phyloP scores from a whole-genome alignment of 2,888 invertebrate genomes.

The Erynnis tages region DNA sequence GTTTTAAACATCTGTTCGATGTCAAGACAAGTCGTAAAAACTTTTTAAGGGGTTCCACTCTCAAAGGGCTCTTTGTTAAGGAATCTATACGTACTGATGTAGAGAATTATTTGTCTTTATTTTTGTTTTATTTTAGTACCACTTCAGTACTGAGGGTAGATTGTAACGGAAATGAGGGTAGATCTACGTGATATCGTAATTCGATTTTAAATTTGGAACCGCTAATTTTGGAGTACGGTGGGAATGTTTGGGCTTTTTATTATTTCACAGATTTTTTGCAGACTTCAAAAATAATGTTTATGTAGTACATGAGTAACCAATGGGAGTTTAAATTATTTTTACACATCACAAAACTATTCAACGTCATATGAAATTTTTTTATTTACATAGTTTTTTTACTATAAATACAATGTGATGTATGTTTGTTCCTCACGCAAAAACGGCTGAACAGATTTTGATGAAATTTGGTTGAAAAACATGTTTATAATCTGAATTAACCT shows the following conservation, averaged over 20 bases:
- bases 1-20: constrained; percentile 64
- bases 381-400: too few relatives aligned
- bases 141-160: too few relatives aligned
- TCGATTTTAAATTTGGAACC: constrained; percentile 13
- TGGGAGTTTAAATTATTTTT: too few relatives aligned
- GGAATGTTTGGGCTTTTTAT: neutral
- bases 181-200: constrained; percentile 20
- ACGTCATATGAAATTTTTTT: too few relatives aligned
- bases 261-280: neutral
- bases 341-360: too few relatives aligned
- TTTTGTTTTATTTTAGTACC: constrained; percentile 29
- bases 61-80: constrained; percentile 53
- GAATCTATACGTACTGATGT: constrained; percentile 33
- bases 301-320: too few relatives aligned
- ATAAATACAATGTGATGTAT: too few relatives aligned
- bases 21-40: constrained; percentile 64
- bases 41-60: constrained; percentile 49
- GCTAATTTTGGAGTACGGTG: constrained; percentile 6
- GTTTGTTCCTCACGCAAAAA: too few relatives aligned
- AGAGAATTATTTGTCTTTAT: constrained; percentile 31
- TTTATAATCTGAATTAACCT: too few relatives aligned
- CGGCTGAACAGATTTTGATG: too few relatives aligned
- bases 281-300: too few relatives aligned
- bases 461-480: too few relatives aligned
- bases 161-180: constrained; percentile 23